Base-by-base conservation (phyloP, 2,797 vertebrate genomes). In the Cetoscarus ocellatus region DNA sequence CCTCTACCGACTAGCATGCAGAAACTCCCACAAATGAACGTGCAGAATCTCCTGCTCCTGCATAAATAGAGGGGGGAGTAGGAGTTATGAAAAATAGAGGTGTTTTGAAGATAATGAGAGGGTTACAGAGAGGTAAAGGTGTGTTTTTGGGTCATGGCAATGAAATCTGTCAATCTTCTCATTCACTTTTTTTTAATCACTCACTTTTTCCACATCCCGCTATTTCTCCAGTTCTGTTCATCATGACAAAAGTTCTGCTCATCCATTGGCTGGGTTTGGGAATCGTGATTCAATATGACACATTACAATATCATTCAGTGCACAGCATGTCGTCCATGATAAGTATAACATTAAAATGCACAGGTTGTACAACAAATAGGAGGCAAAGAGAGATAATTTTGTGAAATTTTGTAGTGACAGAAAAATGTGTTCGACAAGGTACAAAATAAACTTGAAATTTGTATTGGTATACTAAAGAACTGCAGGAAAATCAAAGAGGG, bases 81-180 rank as follows among this genome's bases (percentile, higher is more conserved):
- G 0, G 0, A 0, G 19, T 7, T 63, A 70, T 88, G 67, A 87
- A 87, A 88, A 63, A 87, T 82, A 44, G 71, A 80, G 45, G 18
- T 69, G 65, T 67, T 80, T 68, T 70, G 47, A 57, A 67, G 62
- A 71, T 57, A 45, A 47, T 52, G 38, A 8, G 5, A 64, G 73
- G 82, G 79, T 77, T 61, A 81, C 42, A 6, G 11, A 45, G 61
- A 79, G 74, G 67, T 71, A 44, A 80, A 17, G 61, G 8, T 56
- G 40, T 52, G 12, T 53, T 66, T 67, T 53, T 43, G 50, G 45
- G 52, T 62, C 49, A 54, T 15, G 17, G n/a, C 18, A 39, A 18
- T 77, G 49, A 48, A 13, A 67, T 54, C 19, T 60, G 53, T 49
- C 42, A 45, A 19, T 55, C 51, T 48, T 52, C 15, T 61, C 48